Evolutionary conservation across 2,888 invertebrate genomes (phyloP).

Genomic region (Cryptosula pallasiana): DNA sequence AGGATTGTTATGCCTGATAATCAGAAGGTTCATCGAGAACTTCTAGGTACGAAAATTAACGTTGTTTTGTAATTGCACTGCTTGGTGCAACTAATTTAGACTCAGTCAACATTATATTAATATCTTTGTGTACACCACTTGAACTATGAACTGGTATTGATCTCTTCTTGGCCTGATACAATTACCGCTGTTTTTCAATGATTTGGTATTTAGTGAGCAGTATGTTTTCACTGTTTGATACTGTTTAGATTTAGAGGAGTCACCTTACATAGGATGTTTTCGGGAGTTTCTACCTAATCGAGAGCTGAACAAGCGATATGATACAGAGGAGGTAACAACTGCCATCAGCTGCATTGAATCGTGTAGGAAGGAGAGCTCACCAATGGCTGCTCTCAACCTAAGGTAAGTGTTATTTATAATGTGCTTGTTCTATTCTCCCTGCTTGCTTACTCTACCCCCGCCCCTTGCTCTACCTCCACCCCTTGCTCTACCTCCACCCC

Average conservation of each 20-base stretch:
- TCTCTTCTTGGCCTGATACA: no score
- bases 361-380: background rate
- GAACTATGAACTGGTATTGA: no score
- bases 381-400: background rate
- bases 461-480: background rate
- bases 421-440: background rate
- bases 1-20: background rate
- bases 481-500: no score
- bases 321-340: background rate
- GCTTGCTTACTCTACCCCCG: background rate
- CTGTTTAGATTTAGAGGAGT: background rate
- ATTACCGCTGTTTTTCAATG: no score
- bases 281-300: background rate
- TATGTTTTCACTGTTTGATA: no score
- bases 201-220: no score
- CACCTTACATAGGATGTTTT: slow-evolving; percentile 13
- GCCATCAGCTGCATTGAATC: background rate
- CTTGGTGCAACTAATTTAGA: no score
- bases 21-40: background rate
- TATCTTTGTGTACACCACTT: no score
- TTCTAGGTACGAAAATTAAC: background rate
- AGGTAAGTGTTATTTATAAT: background rate
- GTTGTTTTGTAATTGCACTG: no score
- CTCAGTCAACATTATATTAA: no score
- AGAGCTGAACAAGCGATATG: background rate